Base-by-base conservation (phyloP, 2,113 vertebrate species). In the Girardinichthys multiradiatus region DNA sequence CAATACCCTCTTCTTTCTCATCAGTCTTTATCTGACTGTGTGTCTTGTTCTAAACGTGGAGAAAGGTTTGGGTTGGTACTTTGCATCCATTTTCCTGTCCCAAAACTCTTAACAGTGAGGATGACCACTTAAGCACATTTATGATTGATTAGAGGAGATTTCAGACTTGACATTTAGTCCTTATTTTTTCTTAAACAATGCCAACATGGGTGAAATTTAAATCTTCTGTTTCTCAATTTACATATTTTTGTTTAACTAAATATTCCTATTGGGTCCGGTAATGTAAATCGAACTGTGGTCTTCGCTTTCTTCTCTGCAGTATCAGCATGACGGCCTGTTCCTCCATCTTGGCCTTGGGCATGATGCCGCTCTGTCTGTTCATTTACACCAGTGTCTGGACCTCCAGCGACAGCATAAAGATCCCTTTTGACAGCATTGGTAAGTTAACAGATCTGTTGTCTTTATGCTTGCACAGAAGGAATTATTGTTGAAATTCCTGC, bases 251-350 rank as follows among this genome's bases (percentile, higher is more conserved):
- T 57, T 2, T 57, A 5, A 4, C 27, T 11, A 24, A 19, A 21
- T 7, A 21, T 31, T n/a, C 30, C 11, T 10, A 15, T 33, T 35
- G 17, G 29, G 30, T 30, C 59, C 27, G 14, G 58, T 58, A 10
- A 5, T 13, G 27, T 58, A 31, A 61, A 7, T 15, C 29, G 11
- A 12, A 4, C 12, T n/a, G 4, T 17, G 19, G 19, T 19, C 8
- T 19, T 30, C 26, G 61, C 37, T 37, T 24, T 21, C 3, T 1
- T 39, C 33, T n/a, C 33, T 15, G 21, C 92, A 99, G 98, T 37
- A 79, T 99, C 94, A 98, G 97, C 88, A 99, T 99, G 98, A 99
- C 98, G 19, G 94, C 96, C 10, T 99, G 97, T 39, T 99, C 98
- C 63, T 98, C 98, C 0, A 80, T 99, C 63, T 57, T 99, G 79